Evolutionary conservation across 2,888 invertebrate genomes (phyloP).

Genomic region (Pilophorus perplexus): DNA sequence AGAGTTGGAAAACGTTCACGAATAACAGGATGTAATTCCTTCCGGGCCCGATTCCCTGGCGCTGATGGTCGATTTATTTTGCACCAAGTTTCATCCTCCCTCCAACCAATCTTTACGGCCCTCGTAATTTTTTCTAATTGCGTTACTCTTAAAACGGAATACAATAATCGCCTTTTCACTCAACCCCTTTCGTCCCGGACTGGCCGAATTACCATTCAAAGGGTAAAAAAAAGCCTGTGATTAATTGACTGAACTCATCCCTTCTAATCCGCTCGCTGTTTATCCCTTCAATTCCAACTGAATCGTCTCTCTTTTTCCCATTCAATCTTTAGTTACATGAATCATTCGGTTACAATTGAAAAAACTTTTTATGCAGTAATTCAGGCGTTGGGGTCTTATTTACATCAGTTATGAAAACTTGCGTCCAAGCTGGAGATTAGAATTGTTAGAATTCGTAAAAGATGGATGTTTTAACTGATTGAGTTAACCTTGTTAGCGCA

Average conservation of each 20-base stretch:
- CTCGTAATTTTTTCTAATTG: conserved; percentile 10
- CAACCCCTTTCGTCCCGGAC: conserved; percentile 20
- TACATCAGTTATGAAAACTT: no score
- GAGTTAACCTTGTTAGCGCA: no score
- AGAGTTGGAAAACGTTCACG: background rate
- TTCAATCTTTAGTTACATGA: no score
- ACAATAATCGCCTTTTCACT: conserved; percentile 34
- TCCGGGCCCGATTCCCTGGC: background rate
- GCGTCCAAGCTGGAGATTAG: no score
- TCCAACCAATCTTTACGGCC: background rate
- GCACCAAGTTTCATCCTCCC: background rate
- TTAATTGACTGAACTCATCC: conserved; percentile 2
- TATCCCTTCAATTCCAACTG: background rate
- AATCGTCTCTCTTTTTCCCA: background rate
- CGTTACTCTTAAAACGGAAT: conserved; percentile 35
- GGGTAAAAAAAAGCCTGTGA: conserved; percentile 3
- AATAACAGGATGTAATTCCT: background rate
- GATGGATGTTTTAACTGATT: no score
- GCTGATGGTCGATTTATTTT: conserved; percentile 5
- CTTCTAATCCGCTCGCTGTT: background rate
- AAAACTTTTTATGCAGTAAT: no score
- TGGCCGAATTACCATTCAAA: conserved; percentile 29
- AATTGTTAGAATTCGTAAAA: no score
- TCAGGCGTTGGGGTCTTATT: no score
- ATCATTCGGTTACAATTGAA: no score